Percentiles rank a stretch among this genome's conserved stretches.
phyloP scores from a whole-genome alignment of 1,140 invertebrate species.

The Carposina sasakii region DNA sequence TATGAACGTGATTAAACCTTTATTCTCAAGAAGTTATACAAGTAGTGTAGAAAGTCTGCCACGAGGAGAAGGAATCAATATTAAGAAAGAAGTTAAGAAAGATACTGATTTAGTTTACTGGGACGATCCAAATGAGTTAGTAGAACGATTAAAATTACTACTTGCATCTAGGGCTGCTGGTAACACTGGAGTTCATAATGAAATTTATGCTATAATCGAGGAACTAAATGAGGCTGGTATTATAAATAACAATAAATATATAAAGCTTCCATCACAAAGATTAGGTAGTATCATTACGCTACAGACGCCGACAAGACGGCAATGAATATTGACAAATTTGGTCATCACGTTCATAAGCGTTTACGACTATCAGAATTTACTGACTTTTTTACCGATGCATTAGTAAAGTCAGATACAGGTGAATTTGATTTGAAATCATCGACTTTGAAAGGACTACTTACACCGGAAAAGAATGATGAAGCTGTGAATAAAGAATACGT shows the following conservation, averaged over 20 bases:
- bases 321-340: slow-evolving; percentile 23
- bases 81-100: slow-evolving; percentile 23
- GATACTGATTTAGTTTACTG: slow-evolving; percentile 40
- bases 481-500: slow-evolving; percentile 6
- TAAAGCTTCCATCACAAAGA: not conserved
- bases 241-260: not conserved
- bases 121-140: slow-evolving; percentile 31
- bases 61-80: slow-evolving; percentile 13
- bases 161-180: slow-evolving; percentile 40
- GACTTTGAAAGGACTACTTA: slow-evolving; percentile 6
- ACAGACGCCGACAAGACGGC: too few relatives aligned
- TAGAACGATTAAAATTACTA: slow-evolving; percentile 40
- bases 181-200: slow-evolving; percentile 37
- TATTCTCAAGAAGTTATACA: slow-evolving; percentile 4
- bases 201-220: slow-evolving; percentile 53
- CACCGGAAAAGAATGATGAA: slow-evolving; percentile 2
- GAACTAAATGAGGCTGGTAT: slow-evolving; percentile 18
- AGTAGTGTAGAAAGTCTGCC: not conserved
- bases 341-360: slow-evolving; percentile 12
- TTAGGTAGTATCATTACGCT: not conserved
- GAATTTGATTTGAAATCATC: slow-evolving; percentile 1
- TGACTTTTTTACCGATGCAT: not conserved
- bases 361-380: not conserved
- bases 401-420: not conserved
- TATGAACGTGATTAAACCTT: slow-evolving; percentile 11